Percentiles rank a stretch among this genome's conserved stretches.
Conservation (phyloP, 23 tunicate species). For the Aplidium turbinatum region DNA sequence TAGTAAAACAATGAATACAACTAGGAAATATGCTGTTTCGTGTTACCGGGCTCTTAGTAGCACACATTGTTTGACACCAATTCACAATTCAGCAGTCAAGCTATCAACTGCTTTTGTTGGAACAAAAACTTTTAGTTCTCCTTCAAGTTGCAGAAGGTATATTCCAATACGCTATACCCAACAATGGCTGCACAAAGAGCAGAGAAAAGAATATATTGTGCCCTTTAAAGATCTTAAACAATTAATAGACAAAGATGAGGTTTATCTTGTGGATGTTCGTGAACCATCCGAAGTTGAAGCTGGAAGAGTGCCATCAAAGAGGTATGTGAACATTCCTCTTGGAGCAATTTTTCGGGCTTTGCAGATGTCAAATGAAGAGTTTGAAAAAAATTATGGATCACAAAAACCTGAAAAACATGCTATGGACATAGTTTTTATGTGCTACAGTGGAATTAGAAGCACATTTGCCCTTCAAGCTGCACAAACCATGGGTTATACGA, state of each 20-base stretch:
- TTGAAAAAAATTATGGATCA: conserved; percentile 50
- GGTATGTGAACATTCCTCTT: conserved; percentile 64
- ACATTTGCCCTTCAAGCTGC: conserved; percentile 54
- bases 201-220: conserved; percentile 36
- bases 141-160: too few relatives aligned
- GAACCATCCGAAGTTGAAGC: conserved; percentile 63
- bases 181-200: conserved; percentile 38
- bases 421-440: conserved; percentile 65
- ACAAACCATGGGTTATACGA: conserved; percentile 47
- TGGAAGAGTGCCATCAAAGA: conserved; percentile 69
- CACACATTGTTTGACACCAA: too few relatives aligned
- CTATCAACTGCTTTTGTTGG: too few relatives aligned
- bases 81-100: too few relatives aligned
- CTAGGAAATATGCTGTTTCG: too few relatives aligned
- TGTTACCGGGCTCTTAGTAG: too few relatives aligned
- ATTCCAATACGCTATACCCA: too few relatives aligned
- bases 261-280: conserved; percentile 71
- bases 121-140: too few relatives aligned
- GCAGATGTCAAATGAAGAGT: conserved; percentile 50
- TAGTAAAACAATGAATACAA: too few relatives aligned
- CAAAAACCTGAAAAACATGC: conserved; percentile 47
- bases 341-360: conserved; percentile 42
- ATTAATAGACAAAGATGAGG: conserved; percentile 48
- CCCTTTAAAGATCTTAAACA: conserved; percentile 48
- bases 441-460: conserved; percentile 62